Conservation (phyloP, 2,113 vertebrate genomes). For the Neolamprologus sp. region DNA sequence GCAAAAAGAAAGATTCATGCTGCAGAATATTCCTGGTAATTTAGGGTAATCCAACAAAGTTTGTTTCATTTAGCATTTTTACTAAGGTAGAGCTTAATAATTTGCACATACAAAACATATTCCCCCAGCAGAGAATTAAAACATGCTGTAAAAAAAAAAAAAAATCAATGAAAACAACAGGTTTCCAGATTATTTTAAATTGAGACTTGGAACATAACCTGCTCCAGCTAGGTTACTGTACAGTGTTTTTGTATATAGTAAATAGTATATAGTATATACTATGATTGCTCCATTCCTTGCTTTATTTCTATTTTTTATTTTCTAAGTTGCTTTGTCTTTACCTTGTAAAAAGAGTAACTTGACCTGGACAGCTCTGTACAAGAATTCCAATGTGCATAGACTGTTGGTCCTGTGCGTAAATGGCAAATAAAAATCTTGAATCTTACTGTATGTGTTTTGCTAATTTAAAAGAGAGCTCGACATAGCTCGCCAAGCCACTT, state of each 20-base stretch:
- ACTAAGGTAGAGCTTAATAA: neutral
- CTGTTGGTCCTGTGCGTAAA: neutral
- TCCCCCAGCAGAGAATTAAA: neutral
- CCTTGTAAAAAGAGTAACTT: neutral
- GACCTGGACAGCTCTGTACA: neutral
- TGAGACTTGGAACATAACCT: neutral
- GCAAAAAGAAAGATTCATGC: neutral
- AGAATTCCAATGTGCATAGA: neutral
- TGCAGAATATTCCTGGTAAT: neutral
- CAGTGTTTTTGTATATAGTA: neutral
- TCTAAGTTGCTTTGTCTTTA: neutral
- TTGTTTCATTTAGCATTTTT: neutral
- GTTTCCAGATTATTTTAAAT: neutral
- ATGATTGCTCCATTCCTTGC: neutral
- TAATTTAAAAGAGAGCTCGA: neutral
- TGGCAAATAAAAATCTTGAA: neutral
- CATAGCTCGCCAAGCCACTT: neutral
- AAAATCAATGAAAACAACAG: neutral
- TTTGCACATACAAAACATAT: neutral
- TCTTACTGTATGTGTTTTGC: neutral
- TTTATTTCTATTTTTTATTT: neutral
- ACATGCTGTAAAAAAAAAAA: neutral
- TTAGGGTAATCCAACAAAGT: neutral
- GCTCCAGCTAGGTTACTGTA: neutral
- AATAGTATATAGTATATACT: neutral